Evolutionary conservation across 2,888 invertebrate species (phyloP).

Genomic region (Prosopocoilus inquinatus): DNA sequence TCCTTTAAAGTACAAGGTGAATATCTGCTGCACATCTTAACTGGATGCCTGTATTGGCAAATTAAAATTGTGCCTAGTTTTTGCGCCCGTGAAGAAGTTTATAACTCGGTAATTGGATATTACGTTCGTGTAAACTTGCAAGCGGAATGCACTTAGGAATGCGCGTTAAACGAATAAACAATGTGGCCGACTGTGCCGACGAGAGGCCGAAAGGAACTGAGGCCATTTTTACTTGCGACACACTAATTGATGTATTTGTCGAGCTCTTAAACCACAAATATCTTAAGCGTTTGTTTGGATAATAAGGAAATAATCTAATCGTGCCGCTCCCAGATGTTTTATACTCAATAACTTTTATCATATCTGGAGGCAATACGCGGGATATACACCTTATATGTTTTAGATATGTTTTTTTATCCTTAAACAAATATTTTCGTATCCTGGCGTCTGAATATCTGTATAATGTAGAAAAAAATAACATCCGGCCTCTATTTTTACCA

Average conservation of each 20-base stretch:
- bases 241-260: constrained; percentile 17
- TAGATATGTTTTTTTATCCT: too few relatives aligned
- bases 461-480: too few relatives aligned
- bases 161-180: constrained; percentile 40
- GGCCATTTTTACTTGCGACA: constrained; percentile 10
- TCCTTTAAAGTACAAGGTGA: constrained; percentile 18
- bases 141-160: constrained; percentile 44
- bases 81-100: constrained; percentile 35
- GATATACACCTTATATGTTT: too few relatives aligned
- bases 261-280: constrained; percentile 1
- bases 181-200: constrained; percentile 15
- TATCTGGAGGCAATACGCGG: too few relatives aligned
- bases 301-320: not conserved
- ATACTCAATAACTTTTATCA: too few relatives aligned
- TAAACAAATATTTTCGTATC: too few relatives aligned
- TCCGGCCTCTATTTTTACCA: too few relatives aligned
- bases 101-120: constrained; percentile 47
- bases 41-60: constrained; percentile 25
- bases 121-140: constrained; percentile 46
- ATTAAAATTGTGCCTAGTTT: constrained; percentile 38
- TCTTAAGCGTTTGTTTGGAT: not conserved
- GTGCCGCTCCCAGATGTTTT: too few relatives aligned
- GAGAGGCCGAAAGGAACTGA: constrained; percentile 11
- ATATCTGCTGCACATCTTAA: constrained; percentile 23
- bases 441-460: too few relatives aligned